Evolutionary conservation across 2,113 vertebrate species (phyloP).

Genomic region (Aptenodytes forsteri): DNA sequence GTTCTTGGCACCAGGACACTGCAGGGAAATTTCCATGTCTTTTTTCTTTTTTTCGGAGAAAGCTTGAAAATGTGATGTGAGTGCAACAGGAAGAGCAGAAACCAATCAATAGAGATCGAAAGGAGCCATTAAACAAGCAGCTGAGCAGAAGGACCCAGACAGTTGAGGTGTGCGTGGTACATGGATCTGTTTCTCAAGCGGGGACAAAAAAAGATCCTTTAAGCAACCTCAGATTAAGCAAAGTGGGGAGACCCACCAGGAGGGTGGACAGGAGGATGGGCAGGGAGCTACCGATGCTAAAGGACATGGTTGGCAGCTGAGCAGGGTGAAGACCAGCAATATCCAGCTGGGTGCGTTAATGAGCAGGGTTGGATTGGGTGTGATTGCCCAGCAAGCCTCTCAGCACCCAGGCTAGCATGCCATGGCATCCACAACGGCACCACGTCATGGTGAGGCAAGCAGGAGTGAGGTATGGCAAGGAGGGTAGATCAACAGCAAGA

Average conservation of each 20-base stretch:
- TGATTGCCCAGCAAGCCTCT: background rate
- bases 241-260: background rate
- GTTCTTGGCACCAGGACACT: background rate
- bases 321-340: background rate
- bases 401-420: background rate
- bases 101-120: background rate
- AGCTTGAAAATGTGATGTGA: background rate
- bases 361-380: background rate
- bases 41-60: background rate
- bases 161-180: background rate
- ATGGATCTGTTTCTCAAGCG: background rate
- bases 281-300: background rate
- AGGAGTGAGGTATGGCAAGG: background rate
- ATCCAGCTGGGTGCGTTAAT: background rate
- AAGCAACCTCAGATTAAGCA: background rate
- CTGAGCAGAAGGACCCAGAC: background rate
- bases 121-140: background rate
- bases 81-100: accelerated
- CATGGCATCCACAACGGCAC: background rate
- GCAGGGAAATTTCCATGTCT: background rate
- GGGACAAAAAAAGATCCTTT: background rate
- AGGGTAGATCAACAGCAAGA: background rate
- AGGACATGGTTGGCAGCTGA: background rate
- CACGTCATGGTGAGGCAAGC: background rate
- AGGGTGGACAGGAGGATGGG: background rate